phyloP scores from a whole-genome alignment of 2,888 invertebrate species.

The Mesochorus sp. region DNA sequence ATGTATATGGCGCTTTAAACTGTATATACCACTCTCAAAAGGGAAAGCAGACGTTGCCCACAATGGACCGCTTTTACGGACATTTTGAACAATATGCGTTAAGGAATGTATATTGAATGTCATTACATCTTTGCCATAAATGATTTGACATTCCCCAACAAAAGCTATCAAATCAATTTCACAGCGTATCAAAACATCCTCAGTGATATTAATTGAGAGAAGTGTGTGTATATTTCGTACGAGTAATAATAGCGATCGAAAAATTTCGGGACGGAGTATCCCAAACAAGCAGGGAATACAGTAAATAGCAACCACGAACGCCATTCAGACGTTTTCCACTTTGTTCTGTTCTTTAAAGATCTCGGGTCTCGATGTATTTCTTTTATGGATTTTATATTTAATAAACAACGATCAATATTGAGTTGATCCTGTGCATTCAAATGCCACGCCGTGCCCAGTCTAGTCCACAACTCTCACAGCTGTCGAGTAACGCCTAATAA shows the following conservation, averaged over 20 bases:
- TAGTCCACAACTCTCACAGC: slow-evolving; percentile 16
- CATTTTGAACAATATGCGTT: neutral
- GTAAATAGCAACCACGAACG: slow-evolving; percentile 44
- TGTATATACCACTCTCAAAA: slow-evolving; percentile 21
- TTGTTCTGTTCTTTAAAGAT: slow-evolving; percentile 20
- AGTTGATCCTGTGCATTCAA: neutral
- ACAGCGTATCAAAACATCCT: neutral
- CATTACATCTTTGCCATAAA: slow-evolving; percentile 10
- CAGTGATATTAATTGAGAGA: slow-evolving; percentile 3
- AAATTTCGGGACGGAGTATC: slow-evolving; percentile 9
- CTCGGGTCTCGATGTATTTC: slow-evolving; percentile 50
- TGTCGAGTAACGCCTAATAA: neutral
- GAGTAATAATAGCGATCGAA: slow-evolving; percentile 2
- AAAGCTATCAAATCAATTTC: slow-evolving; percentile 25
- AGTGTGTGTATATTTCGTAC: slow-evolving; percentile 17
- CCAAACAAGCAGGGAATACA: slow-evolving; percentile 31
- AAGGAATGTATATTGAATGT: slow-evolving; percentile 25
- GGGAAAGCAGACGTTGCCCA: slow-evolving; percentile 28
- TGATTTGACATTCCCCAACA: slow-evolving; percentile 10
- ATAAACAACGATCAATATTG: slow-evolving; percentile 24
- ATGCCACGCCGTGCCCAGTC: neutral
- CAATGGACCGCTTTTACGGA: slow-evolving; percentile 16
- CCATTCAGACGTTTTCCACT: slow-evolving; percentile 50
- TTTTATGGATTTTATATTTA: slow-evolving; percentile 36
- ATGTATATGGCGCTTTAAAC: slow-evolving; percentile 11